Conservation (phyloP, 2,797 vertebrate species). For the Gila robusta region DNA sequence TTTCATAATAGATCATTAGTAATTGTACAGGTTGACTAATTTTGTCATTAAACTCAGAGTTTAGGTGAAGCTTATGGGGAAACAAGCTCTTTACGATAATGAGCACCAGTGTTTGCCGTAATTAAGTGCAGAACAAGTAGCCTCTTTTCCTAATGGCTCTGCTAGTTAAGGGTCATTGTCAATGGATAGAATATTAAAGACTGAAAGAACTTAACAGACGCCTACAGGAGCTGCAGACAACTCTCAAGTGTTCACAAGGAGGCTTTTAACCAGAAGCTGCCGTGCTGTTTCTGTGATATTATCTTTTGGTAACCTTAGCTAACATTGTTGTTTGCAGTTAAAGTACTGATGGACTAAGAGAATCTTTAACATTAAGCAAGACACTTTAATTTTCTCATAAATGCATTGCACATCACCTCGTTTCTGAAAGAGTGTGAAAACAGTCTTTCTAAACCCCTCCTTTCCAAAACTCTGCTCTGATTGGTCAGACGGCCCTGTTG, state of each 20-base stretch:
- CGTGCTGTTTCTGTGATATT: not conserved
- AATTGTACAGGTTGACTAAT: slow-evolving; percentile 31
- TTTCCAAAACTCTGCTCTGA: no score
- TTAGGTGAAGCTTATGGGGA: slow-evolving; percentile 58
- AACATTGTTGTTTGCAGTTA: not conserved
- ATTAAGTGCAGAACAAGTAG: slow-evolving; percentile 67
- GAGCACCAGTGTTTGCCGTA: slow-evolving; percentile 69
- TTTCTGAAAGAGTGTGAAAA: no score
- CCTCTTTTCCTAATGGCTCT: slow-evolving; percentile 70
- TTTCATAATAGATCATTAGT: slow-evolving; percentile 36
- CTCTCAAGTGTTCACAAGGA: not conserved
- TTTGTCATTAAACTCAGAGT: slow-evolving; percentile 43
- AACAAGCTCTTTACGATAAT: slow-evolving; percentile 69
- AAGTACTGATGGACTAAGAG: not conserved
- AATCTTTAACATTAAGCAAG: not conserved
- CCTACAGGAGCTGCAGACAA: not conserved
- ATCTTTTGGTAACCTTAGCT: not conserved
- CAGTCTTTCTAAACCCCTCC: no score
- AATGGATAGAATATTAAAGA: slow-evolving; percentile 32
- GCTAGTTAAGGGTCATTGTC: slow-evolving; percentile 71
- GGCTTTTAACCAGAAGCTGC: not conserved
- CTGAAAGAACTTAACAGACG: not conserved
- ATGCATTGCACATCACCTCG: no score
- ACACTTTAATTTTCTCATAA: no score
- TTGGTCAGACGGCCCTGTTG: no score